Conservation (phyloP, 2,797 vertebrate genomes). For the Acanthopagrus latus region DNA sequence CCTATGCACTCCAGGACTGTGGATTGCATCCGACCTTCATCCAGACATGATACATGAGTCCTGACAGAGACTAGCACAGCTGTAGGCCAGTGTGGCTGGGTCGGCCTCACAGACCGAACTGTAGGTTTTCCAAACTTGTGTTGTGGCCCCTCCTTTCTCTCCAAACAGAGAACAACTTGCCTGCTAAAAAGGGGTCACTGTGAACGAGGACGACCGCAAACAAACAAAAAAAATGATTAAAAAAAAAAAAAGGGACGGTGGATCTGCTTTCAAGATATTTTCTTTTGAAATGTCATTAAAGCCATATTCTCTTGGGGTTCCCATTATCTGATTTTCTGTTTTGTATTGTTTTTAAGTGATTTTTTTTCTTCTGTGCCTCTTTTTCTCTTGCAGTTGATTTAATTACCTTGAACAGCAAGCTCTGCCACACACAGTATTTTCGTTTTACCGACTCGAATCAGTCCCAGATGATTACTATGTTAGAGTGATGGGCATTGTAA, state of each 20-base stretch:
- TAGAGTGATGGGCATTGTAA: conserved; percentile 78
- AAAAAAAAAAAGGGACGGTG: conserved; percentile 54
- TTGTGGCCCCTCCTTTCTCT: conserved; percentile 52
- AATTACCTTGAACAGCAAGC: conserved; percentile 75
- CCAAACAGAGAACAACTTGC: conserved; percentile 61
- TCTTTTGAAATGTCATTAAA: conserved; percentile 81
- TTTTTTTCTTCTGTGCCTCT: conserved; percentile 78
- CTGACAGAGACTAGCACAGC: conserved; percentile 64
- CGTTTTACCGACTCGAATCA: conserved; percentile 61
- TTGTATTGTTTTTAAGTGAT: conserved; percentile 79
- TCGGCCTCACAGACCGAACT: conserved; percentile 52
- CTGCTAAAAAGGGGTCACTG: conserved; percentile 68
- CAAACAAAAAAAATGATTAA: conserved; percentile 7
- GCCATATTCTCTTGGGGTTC: conserved; percentile 84
- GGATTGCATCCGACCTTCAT: conserved; percentile 74
- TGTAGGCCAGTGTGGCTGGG: conserved; percentile 56
- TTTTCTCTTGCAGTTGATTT: conserved; percentile 71
- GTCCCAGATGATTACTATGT: conserved; percentile 69
- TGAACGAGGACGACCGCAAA: conserved; percentile 44
- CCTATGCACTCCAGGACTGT: conserved; percentile 77
- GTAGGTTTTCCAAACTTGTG: conserved; percentile 59
- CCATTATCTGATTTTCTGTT: conserved; percentile 77
- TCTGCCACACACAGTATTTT: conserved; percentile 75
- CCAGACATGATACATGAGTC: conserved; percentile 72
- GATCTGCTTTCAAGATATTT: conserved; percentile 73